Conservation (phyloP, 2,113 vertebrate species). For the Phoxinus phoxinus region DNA sequence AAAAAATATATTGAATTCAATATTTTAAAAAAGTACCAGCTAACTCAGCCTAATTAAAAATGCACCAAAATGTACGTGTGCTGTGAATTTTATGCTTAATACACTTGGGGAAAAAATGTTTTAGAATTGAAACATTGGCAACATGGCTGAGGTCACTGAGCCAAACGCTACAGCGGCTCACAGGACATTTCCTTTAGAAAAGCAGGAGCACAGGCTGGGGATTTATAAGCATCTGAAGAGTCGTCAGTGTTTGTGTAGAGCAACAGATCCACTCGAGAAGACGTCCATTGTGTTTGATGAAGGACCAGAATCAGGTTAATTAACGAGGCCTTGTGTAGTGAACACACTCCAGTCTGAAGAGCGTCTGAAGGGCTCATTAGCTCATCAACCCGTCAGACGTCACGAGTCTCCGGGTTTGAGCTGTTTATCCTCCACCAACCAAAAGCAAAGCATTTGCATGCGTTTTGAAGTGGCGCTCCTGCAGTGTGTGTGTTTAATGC, state of each 20-base stretch:
- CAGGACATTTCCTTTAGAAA: too few relatives aligned
- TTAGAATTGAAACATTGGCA: too few relatives aligned
- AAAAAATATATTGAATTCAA: too few relatives aligned
- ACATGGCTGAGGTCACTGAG: too few relatives aligned
- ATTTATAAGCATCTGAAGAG: too few relatives aligned
- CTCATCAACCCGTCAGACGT: constrained; percentile 58
- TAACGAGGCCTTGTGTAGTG: constrained; percentile 43
- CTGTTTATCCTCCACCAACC: not conserved
- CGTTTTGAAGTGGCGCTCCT: constrained; percentile 75
- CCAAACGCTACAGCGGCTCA: too few relatives aligned
- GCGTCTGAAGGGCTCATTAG: constrained; percentile 54
- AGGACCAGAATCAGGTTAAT: constrained; percentile 48
- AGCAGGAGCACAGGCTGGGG: not conserved
- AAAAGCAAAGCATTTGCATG: constrained; percentile 72
- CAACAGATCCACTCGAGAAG: constrained; percentile 44
- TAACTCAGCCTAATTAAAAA: too few relatives aligned
- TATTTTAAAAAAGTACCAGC: too few relatives aligned
- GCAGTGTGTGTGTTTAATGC: constrained; percentile 78
- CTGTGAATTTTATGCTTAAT: too few relatives aligned
- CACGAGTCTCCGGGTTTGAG: not conserved
- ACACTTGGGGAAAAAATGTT: too few relatives aligned
- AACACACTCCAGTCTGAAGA: constrained; percentile 51
- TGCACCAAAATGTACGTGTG: too few relatives aligned
- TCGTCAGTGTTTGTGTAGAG: constrained; percentile 33
- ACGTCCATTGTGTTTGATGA: constrained; percentile 33